Evolutionary conservation across 30 jellyfish, hydroid and myxozoan species (phyloP).

Genomic region (Turritopsis rubra): DNA sequence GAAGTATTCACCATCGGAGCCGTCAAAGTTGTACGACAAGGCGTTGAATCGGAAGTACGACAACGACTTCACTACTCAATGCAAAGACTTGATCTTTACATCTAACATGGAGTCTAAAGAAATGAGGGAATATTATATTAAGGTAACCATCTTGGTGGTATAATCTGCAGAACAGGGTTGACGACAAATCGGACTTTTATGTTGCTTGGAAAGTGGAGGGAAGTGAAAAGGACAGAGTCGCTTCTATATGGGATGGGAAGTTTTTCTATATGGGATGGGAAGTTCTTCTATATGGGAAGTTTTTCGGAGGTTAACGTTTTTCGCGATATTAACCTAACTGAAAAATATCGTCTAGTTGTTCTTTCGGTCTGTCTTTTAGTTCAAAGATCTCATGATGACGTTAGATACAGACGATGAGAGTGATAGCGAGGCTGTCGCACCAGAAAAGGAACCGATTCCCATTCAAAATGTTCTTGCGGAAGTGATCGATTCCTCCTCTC

Average conservation of each 20-base stretch:
- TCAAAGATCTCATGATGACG: slow-evolving; percentile 74
- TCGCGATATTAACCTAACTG: too few species aligned
- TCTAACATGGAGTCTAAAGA: slow-evolving; percentile 43
- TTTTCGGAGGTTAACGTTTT: too few species aligned
- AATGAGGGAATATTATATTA: slow-evolving; percentile 51
- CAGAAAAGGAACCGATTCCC: not conserved
- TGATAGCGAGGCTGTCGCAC: slow-evolving; percentile 45
- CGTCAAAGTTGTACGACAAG: slow-evolving; percentile 87
- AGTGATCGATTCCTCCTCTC: slow-evolving; percentile 11
- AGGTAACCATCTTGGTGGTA: slow-evolving; percentile 22
- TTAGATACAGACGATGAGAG: slow-evolving; percentile 91
- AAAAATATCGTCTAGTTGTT: too few species aligned
- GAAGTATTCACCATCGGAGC: slow-evolving; percentile 96
- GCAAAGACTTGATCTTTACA: slow-evolving; percentile 59
- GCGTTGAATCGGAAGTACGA: slow-evolving; percentile 73
- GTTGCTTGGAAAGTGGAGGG: too few species aligned
- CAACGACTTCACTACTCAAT: slow-evolving; percentile 41
- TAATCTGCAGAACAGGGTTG: slow-evolving; percentile 46
- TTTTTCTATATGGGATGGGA: too few species aligned
- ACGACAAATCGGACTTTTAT: too few species aligned
- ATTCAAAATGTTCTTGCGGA: not conserved
- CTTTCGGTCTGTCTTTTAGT: too few species aligned
- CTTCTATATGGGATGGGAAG: too few species aligned
- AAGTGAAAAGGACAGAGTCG: too few species aligned
- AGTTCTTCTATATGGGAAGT: too few species aligned